Base-by-base conservation (phyloP, 2,797 vertebrate species). In the Pseudomugil gertrudae region DNA sequence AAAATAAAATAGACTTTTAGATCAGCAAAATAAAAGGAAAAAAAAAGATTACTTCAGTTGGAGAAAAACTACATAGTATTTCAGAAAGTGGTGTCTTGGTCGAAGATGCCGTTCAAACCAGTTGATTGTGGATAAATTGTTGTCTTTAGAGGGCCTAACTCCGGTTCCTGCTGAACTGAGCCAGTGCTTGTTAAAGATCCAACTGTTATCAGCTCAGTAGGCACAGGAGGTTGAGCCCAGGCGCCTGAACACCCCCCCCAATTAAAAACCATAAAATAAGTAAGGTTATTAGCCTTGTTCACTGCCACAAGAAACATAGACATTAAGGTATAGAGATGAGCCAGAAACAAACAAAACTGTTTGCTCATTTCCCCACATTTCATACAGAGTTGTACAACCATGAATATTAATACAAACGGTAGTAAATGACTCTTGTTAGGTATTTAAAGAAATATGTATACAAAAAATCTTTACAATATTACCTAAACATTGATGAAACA, bases 141-240 rank as follows among this genome's bases (percentile, higher is more conserved):
- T 66, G 87, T 85, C 84, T 91, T 74, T 89, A 91, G 92, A 90
- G 87, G 92, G 93, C 93, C 85, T 90, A 94, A 95, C 94, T 95
- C 93, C 93, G 93, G 94, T 95, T 95, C 94, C 94, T 95, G 94
- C 94, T 95, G 94, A 95, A 95, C 94, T 95, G 94, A 95, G 94
- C 94, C 94, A 95, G 94, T 94, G 88, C 83, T 90, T 84, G 68
- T 89, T 84, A 75, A 81, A 87, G 65, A 91, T 92, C 74, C 57
- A 90, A 95, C 94, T 95, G 94, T 94, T 93, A 94, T 95, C 94
- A 95, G 94, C 93, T 94, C 94, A 95, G 94, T 95, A 95, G 94
- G 94, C 94, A 95, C 94, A 91, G 94, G 93, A 95, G 94, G 86
- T 92, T 94, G 90, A 94, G 92, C 94, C 94, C 94, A 93, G 86